Conservation (phyloP, 1,140 invertebrate species). For the Zelostemma sp. region DNA sequence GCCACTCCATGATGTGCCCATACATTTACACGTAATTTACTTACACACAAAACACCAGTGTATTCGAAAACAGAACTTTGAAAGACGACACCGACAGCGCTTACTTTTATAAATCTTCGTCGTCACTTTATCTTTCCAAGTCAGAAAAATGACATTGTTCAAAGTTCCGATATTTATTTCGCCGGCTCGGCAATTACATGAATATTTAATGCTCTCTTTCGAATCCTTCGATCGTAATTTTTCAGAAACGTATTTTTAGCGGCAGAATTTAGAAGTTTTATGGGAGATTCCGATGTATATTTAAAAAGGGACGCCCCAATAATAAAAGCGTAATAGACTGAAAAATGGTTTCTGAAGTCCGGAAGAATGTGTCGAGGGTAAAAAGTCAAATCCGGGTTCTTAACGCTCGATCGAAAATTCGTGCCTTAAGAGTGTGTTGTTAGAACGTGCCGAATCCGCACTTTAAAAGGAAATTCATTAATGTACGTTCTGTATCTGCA, state of each 20-base stretch:
- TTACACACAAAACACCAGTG: background rate
- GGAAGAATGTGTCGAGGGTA: conserved; percentile 4
- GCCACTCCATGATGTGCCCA: background rate
- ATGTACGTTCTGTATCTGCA: background rate
- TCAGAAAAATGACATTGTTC: no score
- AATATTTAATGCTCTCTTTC: no score
- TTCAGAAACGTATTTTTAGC: no score
- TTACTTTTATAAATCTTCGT: background rate
- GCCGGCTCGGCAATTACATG: no score
- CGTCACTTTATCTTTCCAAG: no score
- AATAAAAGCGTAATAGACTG: background rate
- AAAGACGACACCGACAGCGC: background rate
- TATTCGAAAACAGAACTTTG: background rate
- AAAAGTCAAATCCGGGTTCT: background rate
- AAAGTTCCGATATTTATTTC: no score
- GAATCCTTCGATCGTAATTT: no score
- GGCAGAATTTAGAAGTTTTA: no score
- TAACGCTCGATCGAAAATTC: background rate
- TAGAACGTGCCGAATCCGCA: conserved; percentile 59
- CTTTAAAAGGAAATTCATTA: conserved; percentile 6
- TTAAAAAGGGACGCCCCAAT: background rate
- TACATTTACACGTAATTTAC: conserved; percentile 2
- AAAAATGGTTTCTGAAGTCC: background rate
- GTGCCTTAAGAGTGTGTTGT: conserved; percentile 52
- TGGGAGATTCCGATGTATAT: no score